Base-by-base conservation (phyloP, 1,140 invertebrate species). In the Drosophila melanogaster region DNA sequence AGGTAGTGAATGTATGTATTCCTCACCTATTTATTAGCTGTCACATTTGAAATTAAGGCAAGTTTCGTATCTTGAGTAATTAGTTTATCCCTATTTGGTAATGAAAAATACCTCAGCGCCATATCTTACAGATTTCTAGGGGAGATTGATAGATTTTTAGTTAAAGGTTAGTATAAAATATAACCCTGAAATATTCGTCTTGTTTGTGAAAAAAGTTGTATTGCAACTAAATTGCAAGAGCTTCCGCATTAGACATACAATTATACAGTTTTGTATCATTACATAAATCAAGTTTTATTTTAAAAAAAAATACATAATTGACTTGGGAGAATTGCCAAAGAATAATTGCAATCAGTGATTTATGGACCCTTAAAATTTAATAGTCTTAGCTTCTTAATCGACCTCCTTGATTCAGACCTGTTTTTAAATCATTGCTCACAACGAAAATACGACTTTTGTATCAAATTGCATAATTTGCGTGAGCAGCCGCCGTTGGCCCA, bases 381-480 rank as follows among this genome's bases (percentile, higher is more conserved):
- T 0, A 37, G 11, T 38, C 26, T 3, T 7, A 38, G 43, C 43
- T 56, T 12, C 33, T 49, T 26, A 24, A 51, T 58, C 40, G 24
- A 12, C 24, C 53, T 65, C 54, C 41, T 35, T 8, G 0, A 8
- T 8, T 14, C n/a, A 65, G 24, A 51, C 64, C 46, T 15, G 64
- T 60, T 66, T 60, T 22, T 46, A 59, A 30, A n/a, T 17, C 11
- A 37, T 30, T 30, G 7, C 7, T 11, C 40, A 10, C 40, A 44
- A 22, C 12, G 26, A 61, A 61, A 22, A 44, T 26, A 17, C 19
- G 15, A 3, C 41, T 33, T 55, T 54, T 33, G 7, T 10, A 30
- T 4, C 19, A 43, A 59, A 61, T 83, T 79, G 80, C 80, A 75
- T 74, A 84, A 79, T 74, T 73, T 56, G 26, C 35, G n/a, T 59